Evolutionary conservation across 2,888 invertebrate genomes (phyloP), one percentile per base, ranked within the genome.

Genomic region (Nycteola revayana): DNA sequence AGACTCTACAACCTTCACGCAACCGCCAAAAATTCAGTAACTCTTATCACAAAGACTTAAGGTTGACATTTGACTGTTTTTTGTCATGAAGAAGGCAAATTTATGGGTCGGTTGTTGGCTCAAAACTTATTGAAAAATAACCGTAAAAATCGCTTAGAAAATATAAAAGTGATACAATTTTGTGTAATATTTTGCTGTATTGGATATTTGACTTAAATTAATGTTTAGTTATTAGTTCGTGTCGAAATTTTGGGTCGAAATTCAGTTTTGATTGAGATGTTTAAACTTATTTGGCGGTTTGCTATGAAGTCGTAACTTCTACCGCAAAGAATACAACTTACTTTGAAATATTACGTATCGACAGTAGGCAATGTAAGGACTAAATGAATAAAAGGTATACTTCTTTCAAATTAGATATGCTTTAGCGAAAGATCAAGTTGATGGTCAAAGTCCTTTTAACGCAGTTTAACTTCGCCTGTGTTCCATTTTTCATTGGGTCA

Each of bases 131-230:
- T 75, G 75, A 81, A 54, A 69, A 73, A 85, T 84, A 50, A 57
- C 67, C 84, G 80, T 76, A 44, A 67, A 54, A 86, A 86, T 85
- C 62, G 76, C 61, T 66, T 43, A 66, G 64, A 72, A 50, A 75
- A 72, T 53, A 58, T 53, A 55, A 3, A 55, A 49, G 49, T 51
- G 41, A 46, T 53, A 75, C 63, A 66, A 69, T 74, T 67, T 56
- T 21, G 58, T 47, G 47, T 59, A 53, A 53, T 68, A 67, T 62
- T 64, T 65, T 55, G 44, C 45, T 51, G 57, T 45, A 65, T 32
- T 58, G 43, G 52, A 49, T 36, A 51, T 52, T 54, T 64, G 75
- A 73, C 66, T 60, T 70, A 65, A 75, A 67, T 45, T 51, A 58
- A 66, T 66, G 42, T 20, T 8, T 9, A 10, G 38, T 32, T 41